These are phyloP conservation scores for Leuciscus waleckii DNA, from an alignment of 2,797 vertebrate genomes.

Conservation along the genomic window DNA sequence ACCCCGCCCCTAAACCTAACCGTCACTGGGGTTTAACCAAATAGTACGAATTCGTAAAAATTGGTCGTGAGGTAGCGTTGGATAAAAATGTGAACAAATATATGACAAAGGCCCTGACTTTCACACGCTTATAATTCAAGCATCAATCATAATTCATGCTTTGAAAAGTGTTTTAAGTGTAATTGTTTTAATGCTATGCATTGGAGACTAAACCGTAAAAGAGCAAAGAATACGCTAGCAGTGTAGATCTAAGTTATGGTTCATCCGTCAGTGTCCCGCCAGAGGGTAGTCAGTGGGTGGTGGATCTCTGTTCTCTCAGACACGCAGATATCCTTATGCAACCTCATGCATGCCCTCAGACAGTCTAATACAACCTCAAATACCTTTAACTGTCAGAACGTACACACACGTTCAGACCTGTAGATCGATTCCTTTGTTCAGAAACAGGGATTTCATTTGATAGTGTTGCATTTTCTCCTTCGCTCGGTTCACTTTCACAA, in stretches of 20 bases:
- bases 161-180: background rate
- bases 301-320: constrained; percentile 17
- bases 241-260: constrained; percentile 1
- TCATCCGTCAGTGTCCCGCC: constrained; percentile 12
- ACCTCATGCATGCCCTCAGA: background rate
- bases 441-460: too few species aligned
- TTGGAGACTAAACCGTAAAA: background rate
- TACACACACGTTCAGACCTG: too few species aligned
- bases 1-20: too few species aligned
- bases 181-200: background rate
- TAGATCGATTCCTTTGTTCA: too few species aligned
- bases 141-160: background rate
- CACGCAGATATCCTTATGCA: background rate
- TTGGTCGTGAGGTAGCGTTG: too few species aligned
- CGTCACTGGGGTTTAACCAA: too few species aligned
- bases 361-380: background rate
- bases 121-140: background rate
- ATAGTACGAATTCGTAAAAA: too few species aligned
- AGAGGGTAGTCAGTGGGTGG: constrained; percentile 14
- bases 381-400: background rate
- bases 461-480: too few species aligned
- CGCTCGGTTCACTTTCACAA: too few species aligned
- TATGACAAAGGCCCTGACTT: background rate
- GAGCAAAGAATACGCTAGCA: background rate
- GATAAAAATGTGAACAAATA: background rate